Evolutionary conservation across 1,140 invertebrate genomes (phyloP), one percentile per base, ranked within the genome.

Genomic region (Drosophila nikananu): DNA sequence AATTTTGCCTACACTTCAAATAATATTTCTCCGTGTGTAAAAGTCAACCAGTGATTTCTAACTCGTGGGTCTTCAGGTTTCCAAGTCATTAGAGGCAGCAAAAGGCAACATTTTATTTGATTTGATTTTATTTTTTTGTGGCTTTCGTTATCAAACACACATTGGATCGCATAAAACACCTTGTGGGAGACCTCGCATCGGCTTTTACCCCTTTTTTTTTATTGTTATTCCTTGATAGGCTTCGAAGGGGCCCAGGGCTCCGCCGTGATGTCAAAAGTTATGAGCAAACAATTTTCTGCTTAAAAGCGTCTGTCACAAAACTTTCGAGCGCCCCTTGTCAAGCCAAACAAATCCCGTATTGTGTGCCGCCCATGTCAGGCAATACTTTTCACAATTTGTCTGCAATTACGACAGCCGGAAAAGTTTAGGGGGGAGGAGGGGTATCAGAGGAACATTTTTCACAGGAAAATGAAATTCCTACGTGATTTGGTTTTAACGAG

Each of bases 221-320:
- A 77, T 77, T 77, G 63, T 77, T 78, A 23, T 63, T 73, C 48
- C 41, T 54, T 51, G 66, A 81, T 77, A 64, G 76, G 71, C 72
- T 71, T 62, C 44, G 42, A 44, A n/a, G n/a, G n/a, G n/a, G n/a
- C n/a, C n/a, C n/a, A n/a, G 21, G 21, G 37, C 67, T 37, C 15
- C 23, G 7, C 21, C 44, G 19, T 32, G 49, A 57, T 74, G 64
- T 81, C 73, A 78, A 89, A 86, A 89, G 83, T 84, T 89, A 89
- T 89, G 86, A 76, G 81, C 78, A 90, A 84, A 90, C 84, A 89
- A 89, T 89, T 89, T 89, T 90, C 81, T 89, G 86, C 86, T 90
- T 89, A 89, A 87, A 73, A 89, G 84, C 86, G 86, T 76, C 81
- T 90, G 84, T 89, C 84, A 83, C 54, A 90, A 90, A 89, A 89